A percentile compares a stretch with the other conserved stretches of the same genome.
Evolutionary conservation across 2,797 vertebrate species (phyloP).

Genomic region (Halcyon leucocephala): DNA sequence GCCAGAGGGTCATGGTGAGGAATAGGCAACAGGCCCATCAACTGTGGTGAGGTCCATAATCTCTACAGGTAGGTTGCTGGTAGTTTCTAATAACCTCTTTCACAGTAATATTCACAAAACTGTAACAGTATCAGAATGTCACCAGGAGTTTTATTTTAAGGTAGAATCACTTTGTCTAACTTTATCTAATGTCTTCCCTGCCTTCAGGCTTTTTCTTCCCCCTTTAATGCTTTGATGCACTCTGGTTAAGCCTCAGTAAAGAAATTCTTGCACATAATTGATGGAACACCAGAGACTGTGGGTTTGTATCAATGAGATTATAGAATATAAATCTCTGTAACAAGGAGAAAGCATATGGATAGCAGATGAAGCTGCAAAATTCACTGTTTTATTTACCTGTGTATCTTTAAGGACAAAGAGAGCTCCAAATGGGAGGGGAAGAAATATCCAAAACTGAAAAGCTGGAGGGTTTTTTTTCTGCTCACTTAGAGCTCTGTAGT

Average conservation of each 20-base stretch:
- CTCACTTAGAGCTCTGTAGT: neutral
- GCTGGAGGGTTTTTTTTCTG: neutral
- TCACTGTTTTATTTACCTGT: neutral
- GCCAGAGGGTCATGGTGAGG: rapidly evolving
- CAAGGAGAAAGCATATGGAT: neutral
- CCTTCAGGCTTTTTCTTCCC: neutral
- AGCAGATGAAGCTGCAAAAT: neutral
- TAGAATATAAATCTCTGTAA: neutral
- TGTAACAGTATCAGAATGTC: neutral
- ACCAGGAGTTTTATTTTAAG: neutral
- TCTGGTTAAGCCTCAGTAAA: neutral
- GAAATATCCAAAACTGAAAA: neutral
- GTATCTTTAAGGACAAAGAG: neutral
- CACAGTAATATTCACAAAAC: neutral
- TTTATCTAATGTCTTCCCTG: neutral
- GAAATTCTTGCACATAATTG: neutral
- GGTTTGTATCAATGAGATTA: neutral
- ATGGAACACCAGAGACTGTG: neutral
- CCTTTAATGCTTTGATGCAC: neutral
- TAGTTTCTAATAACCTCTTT: neutral
- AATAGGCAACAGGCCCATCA: neutral
- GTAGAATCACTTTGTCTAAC: neutral
- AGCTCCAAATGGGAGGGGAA: neutral
- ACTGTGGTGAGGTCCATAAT: rapidly evolving
- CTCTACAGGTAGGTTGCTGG: neutral